phyloP scores from a whole-genome alignment of 2,797 vertebrate genomes.

The Neostethus bicornis region DNA sequence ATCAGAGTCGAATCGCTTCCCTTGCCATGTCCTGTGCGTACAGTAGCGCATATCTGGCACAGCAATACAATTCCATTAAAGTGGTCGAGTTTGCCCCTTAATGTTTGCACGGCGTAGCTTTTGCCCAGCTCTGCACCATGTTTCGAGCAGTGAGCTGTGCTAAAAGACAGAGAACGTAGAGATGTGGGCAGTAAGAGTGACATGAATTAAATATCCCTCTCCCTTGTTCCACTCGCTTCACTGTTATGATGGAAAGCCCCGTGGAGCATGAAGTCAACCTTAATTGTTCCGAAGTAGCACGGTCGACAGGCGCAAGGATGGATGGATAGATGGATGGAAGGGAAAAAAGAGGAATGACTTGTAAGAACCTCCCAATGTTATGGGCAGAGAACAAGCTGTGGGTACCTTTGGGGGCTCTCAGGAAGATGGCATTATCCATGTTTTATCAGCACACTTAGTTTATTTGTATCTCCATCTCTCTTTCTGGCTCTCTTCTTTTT shows the following conservation, averaged over 20 bases:
- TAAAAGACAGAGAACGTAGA: conserved; percentile 72
- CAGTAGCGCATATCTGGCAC: conserved; percentile 32
- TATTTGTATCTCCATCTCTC: conserved; percentile 47
- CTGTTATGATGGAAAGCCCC: conserved; percentile 70
- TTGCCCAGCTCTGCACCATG: conserved; percentile 57
- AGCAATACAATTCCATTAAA: conserved; percentile 64
- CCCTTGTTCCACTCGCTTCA: conserved; percentile 70
- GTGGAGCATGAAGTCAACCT: conserved; percentile 67
- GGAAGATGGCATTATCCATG: conserved; percentile 70
- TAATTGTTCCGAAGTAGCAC: conserved; percentile 74
- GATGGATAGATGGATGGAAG: conserved; percentile 45
- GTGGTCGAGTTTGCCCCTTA: conserved; percentile 29
- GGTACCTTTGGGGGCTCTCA: conserved; percentile 47
- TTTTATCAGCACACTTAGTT: conserved; percentile 60
- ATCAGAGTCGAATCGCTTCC: conserved; percentile 42
- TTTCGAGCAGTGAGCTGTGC: conserved; percentile 76
- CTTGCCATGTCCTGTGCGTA: conserved; percentile 21
- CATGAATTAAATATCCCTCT: conserved; percentile 81
- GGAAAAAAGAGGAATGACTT: conserved; percentile 25
- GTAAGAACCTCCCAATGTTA: conserved; percentile 50
- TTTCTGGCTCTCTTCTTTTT: conserved; percentile 12
- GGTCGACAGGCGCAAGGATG: conserved; percentile 36
- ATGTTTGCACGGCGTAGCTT: conserved; percentile 36
- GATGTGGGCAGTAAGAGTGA: conserved; percentile 66
- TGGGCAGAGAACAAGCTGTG: conserved; percentile 54